Base-by-base conservation (phyloP, 23 tunicate species). In the Styela clava region DNA sequence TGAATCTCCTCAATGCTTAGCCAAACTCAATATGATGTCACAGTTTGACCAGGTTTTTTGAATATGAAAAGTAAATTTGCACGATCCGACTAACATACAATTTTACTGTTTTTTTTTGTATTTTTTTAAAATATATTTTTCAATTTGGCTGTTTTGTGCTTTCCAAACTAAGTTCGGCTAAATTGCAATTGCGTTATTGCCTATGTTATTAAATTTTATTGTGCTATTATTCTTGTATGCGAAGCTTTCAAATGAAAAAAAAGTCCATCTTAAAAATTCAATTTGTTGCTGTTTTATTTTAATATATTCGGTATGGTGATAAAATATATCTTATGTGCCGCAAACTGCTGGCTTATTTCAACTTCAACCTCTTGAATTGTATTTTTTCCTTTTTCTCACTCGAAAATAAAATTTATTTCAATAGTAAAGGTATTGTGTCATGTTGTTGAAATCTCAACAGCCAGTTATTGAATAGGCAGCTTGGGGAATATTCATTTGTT, bases 331-430 rank as follows among this genome's bases (percentile, higher is more conserved):
- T 5, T 44, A 44, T 44, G 56, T 12, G 56, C 56, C 56, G 56
- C 56, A 44, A n/a, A 12, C 56, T 12, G 56, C 56, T 44, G 56
- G 56, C 29, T 71, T 30, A 34, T 71, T 71, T 34, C 77, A 28
- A 34, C 77, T 71, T 71, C 77, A 71, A 71, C 77, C 77, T 65
- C 77, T 71, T 32, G 16, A 71, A 26, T 5, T 71, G 29, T 71
- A 19, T 65, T 71, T 71, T 34, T 29, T 71, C 34, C 16, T 35
- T 19, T 71, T 71, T 71, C 29, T 22, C 77, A 71, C 77, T 71
- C 77, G 77, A 71, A 71, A 71, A 71, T 71, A 71, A 71, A 71
- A 71, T 71, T 71, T 71, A 71, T 71, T 71, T 71, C 77, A 71
- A 71, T 71, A 71, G 77, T 71, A 71, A 12, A 19, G 19, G 64